Percentiles rank a stretch among this genome's conserved stretches.
Evolutionary conservation across 2,113 vertebrate genomes (phyloP).

Genomic region (Mirza zaza): DNA sequence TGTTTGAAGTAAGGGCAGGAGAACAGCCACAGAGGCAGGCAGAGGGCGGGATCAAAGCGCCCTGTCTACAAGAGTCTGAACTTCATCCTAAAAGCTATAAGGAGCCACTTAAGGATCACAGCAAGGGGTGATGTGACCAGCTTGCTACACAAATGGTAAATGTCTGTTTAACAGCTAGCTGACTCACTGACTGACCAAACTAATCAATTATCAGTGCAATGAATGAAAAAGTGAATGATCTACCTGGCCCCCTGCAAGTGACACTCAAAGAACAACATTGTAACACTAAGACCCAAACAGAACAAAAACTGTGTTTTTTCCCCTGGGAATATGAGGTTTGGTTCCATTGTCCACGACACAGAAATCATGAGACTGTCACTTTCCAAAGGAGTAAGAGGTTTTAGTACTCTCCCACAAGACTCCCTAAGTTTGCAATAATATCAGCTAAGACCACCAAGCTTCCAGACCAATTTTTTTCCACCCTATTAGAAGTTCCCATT

Average conservation of each 20-base stretch:
- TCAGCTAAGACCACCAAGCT: background rate
- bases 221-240: background rate
- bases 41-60: background rate
- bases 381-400: background rate
- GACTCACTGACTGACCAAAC: no score
- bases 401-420: background rate
- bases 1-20: background rate
- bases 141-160: no score
- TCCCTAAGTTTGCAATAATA: background rate
- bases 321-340: background rate
- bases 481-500: background rate
- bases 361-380: background rate
- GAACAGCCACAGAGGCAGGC: background rate
- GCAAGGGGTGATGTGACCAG: background rate
- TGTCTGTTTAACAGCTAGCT: background rate
- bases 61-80: background rate
- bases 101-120: background rate
- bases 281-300: background rate
- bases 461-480: background rate
- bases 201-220: background rate
- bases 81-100: background rate
- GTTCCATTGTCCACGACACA: background rate
- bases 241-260: accelerated
- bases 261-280: accelerated
- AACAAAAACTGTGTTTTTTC: background rate